Percentiles rank a stretch among this genome's conserved stretches.
phyloP scores from a whole-genome alignment of 2,888 invertebrate species.

The Glomeris marginata region DNA sequence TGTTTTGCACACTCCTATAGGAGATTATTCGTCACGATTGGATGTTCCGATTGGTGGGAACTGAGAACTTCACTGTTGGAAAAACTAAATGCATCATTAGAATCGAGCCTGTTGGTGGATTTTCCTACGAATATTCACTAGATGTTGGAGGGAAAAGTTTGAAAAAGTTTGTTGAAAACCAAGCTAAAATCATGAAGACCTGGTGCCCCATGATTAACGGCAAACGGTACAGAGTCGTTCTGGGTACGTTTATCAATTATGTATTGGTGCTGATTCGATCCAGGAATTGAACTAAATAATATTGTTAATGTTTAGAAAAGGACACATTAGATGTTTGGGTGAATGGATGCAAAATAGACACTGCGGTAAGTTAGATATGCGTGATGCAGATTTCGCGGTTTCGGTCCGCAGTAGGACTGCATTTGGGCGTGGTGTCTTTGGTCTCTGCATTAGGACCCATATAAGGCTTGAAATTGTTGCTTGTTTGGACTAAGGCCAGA shows the following conservation, averaged over 20 bases:
- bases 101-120: conserved; percentile 46
- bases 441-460: too few species aligned
- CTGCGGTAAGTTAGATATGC: conserved; percentile 36
- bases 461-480: too few species aligned
- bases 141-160: conserved; percentile 67
- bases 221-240: conserved; percentile 42
- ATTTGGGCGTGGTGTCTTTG: too few species aligned
- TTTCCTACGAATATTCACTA: conserved; percentile 65
- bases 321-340: conserved; percentile 59
- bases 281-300: neutral
- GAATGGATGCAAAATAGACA: conserved; percentile 51
- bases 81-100: conserved; percentile 36
- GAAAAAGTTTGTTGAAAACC: conserved; percentile 63
- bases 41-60: conserved; percentile 86
- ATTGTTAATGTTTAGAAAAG: conserved; percentile 43
- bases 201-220: conserved; percentile 46
- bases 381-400: neutral
- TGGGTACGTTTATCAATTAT: conserved; percentile 38
- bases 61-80: conserved; percentile 58
- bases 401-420: too few species aligned
- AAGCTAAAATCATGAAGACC: conserved; percentile 54
- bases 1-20: conserved; percentile 34
- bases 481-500: too few species aligned
- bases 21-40: conserved; percentile 61
- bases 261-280: neutral